Base-by-base conservation (phyloP, 1,140 invertebrate species). In the Drosophila subpulchrella region DNA sequence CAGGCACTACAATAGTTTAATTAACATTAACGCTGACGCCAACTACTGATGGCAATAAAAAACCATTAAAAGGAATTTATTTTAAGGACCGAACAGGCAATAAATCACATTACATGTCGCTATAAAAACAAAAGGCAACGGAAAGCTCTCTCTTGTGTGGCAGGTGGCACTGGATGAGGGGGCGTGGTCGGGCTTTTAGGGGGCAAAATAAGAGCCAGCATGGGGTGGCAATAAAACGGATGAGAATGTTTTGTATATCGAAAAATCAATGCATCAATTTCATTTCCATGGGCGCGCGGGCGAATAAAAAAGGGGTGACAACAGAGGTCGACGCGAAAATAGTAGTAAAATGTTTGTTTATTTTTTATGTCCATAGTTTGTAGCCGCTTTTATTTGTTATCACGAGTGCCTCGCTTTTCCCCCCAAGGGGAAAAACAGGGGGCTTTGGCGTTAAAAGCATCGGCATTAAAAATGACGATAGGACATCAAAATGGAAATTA, bases 51-150 rank as follows among this genome's bases (percentile, higher is more conserved):
- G 83, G 83, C 83, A 86, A 88, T 86, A 86, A 88, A 88, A 88
- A 89, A 88, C 79, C 83, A 88, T 88, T 88, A 88, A 83, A 88
- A 77, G 84, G 83, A 88, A 88, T 88, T 88, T 89, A 88, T 79
- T 88, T 88, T 88, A 88, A 88, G 83, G 76, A 88, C 83, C 83
- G 79, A 83, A 80, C 83, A 73, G 84, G 80, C 83, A 80, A 89
- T 88, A 88, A 88, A 88, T 88, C 83, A 88, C 83, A 88, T 88
- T 88, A 88, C 83, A 83, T 75, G 83, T 63, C 66, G 84, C 83
- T 73, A 88, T 88, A 88, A 88, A 88, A 88, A 82, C 83, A 86
- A 86, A 75, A 76, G 58, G 70, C 62, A 81, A 81, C 60, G 71
- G 39, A 77, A 65, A 71, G 44, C 68, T 39, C 67, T 34, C 39